Evolutionary conservation across 2,888 invertebrate genomes (phyloP), one percentile per base, ranked within the genome.

Genomic region (Nephrotoma guestfalica): DNA sequence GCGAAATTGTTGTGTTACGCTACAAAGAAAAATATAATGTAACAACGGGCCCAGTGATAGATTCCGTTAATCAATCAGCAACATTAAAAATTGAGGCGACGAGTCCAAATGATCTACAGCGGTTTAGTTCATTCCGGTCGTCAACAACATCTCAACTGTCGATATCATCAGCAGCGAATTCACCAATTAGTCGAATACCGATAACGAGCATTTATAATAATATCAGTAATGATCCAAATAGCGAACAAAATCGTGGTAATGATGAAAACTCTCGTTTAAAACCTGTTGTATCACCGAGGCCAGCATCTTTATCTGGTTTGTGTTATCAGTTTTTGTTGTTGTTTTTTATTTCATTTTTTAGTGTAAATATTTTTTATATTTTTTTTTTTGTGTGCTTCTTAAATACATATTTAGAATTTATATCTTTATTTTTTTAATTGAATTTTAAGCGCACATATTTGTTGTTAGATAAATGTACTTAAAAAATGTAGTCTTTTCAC

Each of bases 271-370:
- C 87, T 83, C 87, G 86, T 43, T 83, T 87, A 85, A 91, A 92
- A 89, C 91, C 91, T 88, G 90, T 89, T 88, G 90, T 92, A 88
- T 90, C 91, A 88, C 91, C 92, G 88, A 90, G 91, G 90, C 91
- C 91, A 89, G 91, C 91, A 89, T 92, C 92, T 88, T 90, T 91
- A 90, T 89, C 90, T 89, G 90, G 91, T 91, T 91, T 90, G 90
- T 91, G 90, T 89, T 88, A 89, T 87, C 71, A 71, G 18, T 71
- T 71, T 71, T 71, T 71, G 71, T 88, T 89, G 87, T 88, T 86
- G 86, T 88, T 87, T 71, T 87, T 84, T 86, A 41, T 87, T 47
- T 57, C 87, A 43, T 42, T 84, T 41, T 86, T 86, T 40, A 6
- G 57, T 43, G 43, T 41, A 30, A 83, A 85, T 86, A 86, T 86